Evolutionary conservation across 2,113 vertebrate species (phyloP).

Genomic region (Lepidiolamprologus cunningtoni): DNA sequence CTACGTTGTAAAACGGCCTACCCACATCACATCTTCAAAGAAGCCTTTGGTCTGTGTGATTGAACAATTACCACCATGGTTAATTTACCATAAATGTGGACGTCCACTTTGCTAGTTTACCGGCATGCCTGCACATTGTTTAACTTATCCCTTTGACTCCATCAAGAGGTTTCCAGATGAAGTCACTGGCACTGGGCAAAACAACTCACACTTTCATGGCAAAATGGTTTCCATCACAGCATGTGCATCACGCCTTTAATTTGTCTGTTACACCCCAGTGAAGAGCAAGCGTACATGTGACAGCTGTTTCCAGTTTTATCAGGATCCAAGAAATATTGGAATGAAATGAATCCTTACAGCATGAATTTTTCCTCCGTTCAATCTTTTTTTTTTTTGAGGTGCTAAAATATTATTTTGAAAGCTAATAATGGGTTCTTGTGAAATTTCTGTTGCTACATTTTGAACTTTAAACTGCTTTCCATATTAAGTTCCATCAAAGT

Average conservation of each 20-base stretch:
- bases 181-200: slow-evolving; percentile 54
- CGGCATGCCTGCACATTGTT: slow-evolving; percentile 35
- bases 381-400: slow-evolving; percentile 18
- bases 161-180: slow-evolving; percentile 51
- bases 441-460: slow-evolving; percentile 27
- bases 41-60: slow-evolving; percentile 44
- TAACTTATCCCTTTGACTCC: slow-evolving; percentile 35
- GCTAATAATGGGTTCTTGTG: slow-evolving; percentile 42
- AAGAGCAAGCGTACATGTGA: slow-evolving; percentile 30
- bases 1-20: not conserved
- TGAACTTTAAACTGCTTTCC: not conserved
- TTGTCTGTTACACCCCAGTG: slow-evolving; percentile 43
- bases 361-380: not conserved
- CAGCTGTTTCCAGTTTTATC: slow-evolving; percentile 50
- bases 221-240: slow-evolving; percentile 64
- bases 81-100: slow-evolving; percentile 53
- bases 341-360: slow-evolving; percentile 30
- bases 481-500: not conserved
- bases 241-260: slow-evolving; percentile 50
- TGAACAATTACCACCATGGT: slow-evolving; percentile 69
- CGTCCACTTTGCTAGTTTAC: slow-evolving; percentile 32
- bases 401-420: slow-evolving; percentile 32
- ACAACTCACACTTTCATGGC: slow-evolving; percentile 72
- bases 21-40: slow-evolving; percentile 50
- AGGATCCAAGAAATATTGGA: slow-evolving; percentile 29